These are phyloP conservation scores for Hypotaenidia okinawae DNA, from an alignment of 2,797 vertebrate genomes.

Conservation along the genomic window DNA sequence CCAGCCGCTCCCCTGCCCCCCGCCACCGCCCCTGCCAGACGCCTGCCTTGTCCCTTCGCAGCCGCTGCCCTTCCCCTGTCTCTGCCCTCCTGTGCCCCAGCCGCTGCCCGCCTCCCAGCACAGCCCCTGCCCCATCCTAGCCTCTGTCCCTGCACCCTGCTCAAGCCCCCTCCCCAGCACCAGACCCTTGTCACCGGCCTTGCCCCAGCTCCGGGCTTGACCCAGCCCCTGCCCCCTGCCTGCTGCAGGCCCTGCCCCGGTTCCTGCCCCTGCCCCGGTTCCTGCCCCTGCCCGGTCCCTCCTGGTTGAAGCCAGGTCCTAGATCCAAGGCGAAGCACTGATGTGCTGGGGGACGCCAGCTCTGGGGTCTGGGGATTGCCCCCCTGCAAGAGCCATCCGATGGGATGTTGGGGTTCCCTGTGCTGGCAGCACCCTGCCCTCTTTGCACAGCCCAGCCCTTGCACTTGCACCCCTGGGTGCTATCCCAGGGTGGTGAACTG, in stretches of 20 bases:
- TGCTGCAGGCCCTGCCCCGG: neutral
- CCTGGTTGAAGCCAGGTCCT: neutral
- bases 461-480: neutral
- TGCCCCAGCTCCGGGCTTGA: no score
- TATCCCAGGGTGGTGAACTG: neutral
- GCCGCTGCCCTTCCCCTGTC: neutral
- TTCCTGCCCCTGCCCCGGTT: neutral
- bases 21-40: no score
- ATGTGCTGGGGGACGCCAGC: fast-evolving
- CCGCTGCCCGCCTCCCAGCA: no score
- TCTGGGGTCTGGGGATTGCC: neutral
- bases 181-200: no score
- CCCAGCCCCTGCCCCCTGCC: no score
- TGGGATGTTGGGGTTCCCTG: neutral
- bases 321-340: neutral
- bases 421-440: neutral
- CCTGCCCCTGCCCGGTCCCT: neutral
- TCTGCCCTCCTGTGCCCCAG: no score
- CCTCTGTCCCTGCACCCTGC: no score
- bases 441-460: neutral
- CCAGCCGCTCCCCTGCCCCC: neutral
- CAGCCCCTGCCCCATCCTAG: neutral
- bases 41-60: no score
- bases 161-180: neutral
- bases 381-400: fast-evolving